phyloP scores from a whole-genome alignment of 2,113 vertebrate genomes.

The Paraplagusia blochii region DNA sequence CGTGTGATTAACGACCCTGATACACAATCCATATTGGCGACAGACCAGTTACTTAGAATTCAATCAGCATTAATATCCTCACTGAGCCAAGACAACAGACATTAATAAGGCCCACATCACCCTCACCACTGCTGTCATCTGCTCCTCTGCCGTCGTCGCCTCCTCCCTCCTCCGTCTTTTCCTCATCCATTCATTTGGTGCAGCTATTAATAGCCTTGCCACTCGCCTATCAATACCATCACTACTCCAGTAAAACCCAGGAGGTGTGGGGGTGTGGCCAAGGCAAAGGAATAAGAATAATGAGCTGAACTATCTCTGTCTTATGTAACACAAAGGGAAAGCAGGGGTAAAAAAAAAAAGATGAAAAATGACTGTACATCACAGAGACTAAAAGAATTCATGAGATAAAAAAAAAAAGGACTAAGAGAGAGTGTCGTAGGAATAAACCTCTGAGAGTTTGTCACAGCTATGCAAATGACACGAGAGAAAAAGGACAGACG shows the following conservation, averaged over 20 bases:
- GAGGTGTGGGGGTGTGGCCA: slow-evolving; percentile 50
- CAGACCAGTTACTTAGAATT: slow-evolving; percentile 50
- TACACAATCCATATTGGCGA: slow-evolving; percentile 19
- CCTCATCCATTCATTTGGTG: slow-evolving; percentile 58
- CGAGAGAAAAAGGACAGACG: not conserved
- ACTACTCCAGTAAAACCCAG: slow-evolving; percentile 60
- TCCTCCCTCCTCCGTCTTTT: slow-evolving; percentile 41
- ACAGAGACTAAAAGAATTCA: slow-evolving; percentile 3
- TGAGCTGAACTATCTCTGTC: slow-evolving; percentile 27
- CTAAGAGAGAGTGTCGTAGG: no score
- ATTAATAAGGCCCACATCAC: slow-evolving; percentile 50
- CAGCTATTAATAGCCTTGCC: slow-evolving; percentile 67
- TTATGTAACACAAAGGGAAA: slow-evolving; percentile 40
- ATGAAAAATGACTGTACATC: not conserved
- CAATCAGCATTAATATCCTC: slow-evolving; percentile 54
- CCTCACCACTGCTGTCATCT: slow-evolving; percentile 33
- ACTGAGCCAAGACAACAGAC: slow-evolving; percentile 46
- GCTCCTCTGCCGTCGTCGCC: slow-evolving; percentile 30
- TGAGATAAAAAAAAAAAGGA: not conserved
- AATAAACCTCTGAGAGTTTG: not conserved
- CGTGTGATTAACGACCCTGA: slow-evolving; percentile 15
- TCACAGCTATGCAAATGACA: not conserved
- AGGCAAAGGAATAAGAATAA: slow-evolving; percentile 50
- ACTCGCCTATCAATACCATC: slow-evolving; percentile 68
- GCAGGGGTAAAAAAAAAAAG: slow-evolving; percentile 3